Evolutionary conservation across 2,113 vertebrate species (phyloP), one percentile per base, ranked within the genome.

Genomic region (Zosterops lateralis): DNA sequence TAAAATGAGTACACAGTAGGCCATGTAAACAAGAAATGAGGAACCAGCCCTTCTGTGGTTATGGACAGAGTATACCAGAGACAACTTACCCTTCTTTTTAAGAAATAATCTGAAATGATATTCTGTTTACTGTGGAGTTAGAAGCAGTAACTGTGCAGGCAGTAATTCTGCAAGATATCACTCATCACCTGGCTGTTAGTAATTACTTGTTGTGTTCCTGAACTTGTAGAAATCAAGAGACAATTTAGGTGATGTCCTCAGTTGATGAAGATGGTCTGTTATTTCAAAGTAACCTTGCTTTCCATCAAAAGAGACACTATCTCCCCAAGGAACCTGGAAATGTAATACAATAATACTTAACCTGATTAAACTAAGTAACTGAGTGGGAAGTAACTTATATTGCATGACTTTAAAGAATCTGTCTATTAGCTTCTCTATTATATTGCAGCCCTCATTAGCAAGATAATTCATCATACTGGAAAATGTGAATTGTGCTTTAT

Each of bases 401-500:
- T 92, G 72, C 61, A 31, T 28, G 87, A 96, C 92, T 84, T 96
- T 81, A 45, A 68, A 75, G 57, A n/a, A 47, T 72, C 76, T 96
- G 56, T 62, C 85, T 96, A 57, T 96, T 96, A 93, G 87, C 70
- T 96, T 32, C 66, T 93, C 71, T 92, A 56, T 95, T 96, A 70
- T 89, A 61, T 77, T 94, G 92, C 82, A 96, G 28, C 58, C 73
- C 90, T 97, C 96, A 95, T 97, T 96, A 97, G 65, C 48, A 95
- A 93, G 80, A 91, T 92, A 96, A 97, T 97, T 97, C 72, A 95
- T 98, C 96, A 96, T 74, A 67, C 50, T 93, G 94, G 86, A 96
- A 97, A 89, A 87, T n/a, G 42, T 94, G 80, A 89, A 77, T 66
- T 97, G 86, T 96, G 62, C 58, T 76, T 97, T 96, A 96, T 90